Evolutionary conservation across 2,888 invertebrate species (phyloP).

Genomic region (Amaurobius ferox): DNA sequence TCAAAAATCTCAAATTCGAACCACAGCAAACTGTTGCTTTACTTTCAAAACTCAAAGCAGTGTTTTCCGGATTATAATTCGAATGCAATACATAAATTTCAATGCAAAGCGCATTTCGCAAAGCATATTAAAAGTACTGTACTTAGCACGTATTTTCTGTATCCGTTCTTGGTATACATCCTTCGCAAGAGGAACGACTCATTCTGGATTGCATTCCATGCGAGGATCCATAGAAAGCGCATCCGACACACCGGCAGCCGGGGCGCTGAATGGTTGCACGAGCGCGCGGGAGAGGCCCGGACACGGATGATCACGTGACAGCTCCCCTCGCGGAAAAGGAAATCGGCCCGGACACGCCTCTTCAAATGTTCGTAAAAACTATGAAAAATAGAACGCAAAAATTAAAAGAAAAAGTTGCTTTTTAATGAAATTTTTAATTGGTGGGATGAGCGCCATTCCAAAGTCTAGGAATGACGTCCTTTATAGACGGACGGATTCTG

Average conservation of each 20-base stretch:
- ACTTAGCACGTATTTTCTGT: slow-evolving; percentile 51
- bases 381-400: no score
- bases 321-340: slow-evolving; percentile 6
- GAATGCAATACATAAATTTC: no score
- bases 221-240: neutral
- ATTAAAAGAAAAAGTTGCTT: no score
- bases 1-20: no score
- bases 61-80: no score
- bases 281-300: neutral
- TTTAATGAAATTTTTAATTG: no score
- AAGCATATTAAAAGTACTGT: neutral
- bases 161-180: slow-evolving; percentile 60
- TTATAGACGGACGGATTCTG: no score
- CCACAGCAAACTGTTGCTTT: no score
- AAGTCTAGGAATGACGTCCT: no score
- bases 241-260: slow-evolving; percentile 7
- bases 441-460: no score
- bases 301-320: neutral
- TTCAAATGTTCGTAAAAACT: neutral
- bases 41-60: no score
- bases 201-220: neutral
- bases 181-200: slow-evolving; percentile 3
- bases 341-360: slow-evolving; percentile 4
- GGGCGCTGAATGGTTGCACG: slow-evolving; percentile 2
- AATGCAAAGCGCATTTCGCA: no score